phyloP scores from a whole-genome alignment of 2,113 vertebrate species.

The Pterocles orientalis region DNA sequence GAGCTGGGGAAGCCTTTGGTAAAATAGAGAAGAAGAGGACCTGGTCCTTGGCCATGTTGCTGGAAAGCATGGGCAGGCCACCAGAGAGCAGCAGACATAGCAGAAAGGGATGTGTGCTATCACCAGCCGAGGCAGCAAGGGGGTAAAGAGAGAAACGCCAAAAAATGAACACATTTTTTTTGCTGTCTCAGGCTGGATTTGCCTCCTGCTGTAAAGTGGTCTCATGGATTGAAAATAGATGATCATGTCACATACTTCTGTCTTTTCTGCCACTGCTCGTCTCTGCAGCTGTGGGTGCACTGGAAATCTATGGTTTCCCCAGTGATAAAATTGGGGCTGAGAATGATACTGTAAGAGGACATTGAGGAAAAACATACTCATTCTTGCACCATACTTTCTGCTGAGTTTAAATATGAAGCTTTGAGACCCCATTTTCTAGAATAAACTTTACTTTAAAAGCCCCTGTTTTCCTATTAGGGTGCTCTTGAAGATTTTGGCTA shows the following conservation, averaged over 20 bases:
- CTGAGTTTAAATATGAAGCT: neutral
- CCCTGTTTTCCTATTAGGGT: neutral
- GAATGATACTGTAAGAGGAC: neutral
- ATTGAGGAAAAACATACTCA: fast-evolving
- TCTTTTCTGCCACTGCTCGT: neutral
- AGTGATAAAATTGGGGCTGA: neutral
- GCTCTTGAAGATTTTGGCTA: neutral
- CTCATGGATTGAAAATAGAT: neutral
- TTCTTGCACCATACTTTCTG: neutral
- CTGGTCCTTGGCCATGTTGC: neutral
- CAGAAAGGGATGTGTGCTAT: neutral
- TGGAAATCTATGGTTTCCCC: neutral
- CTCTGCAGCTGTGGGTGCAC: neutral
- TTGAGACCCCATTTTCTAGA: neutral
- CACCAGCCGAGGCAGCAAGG: fast-evolving
- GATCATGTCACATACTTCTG: neutral
- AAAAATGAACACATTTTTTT: neutral
- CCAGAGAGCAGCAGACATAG: neutral
- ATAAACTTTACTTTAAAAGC: neutral
- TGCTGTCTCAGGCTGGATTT: neutral
- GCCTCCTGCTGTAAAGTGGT: neutral
- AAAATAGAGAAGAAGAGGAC: neutral
- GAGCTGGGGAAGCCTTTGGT: neutral
- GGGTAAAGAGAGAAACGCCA: neutral
- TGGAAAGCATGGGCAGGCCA: neutral